Conservation (phyloP, 2,797 vertebrate genomes). For the Oreochromis mossambicus region DNA sequence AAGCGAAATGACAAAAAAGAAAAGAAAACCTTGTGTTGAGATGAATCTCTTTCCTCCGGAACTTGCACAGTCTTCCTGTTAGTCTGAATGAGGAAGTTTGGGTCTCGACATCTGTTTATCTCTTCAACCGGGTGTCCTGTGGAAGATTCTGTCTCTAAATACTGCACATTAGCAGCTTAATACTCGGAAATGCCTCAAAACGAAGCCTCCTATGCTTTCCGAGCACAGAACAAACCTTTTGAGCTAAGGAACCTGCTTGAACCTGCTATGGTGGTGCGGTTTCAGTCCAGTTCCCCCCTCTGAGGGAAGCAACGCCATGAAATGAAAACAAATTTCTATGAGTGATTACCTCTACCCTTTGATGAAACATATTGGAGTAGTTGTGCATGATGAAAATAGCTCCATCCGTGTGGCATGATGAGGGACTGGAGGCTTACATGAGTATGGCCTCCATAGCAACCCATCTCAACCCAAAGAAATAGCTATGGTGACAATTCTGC, state of each 20-base stretch:
- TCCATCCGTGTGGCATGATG: background rate
- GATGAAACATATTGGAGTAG: fast-evolving
- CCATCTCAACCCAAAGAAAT: background rate
- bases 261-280: background rate
- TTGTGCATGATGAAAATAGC: background rate
- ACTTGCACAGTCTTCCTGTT: conserved; percentile 45
- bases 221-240: background rate
- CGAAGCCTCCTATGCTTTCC: background rate
- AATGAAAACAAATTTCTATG: background rate
- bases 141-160: background rate
- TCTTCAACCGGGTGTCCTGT: conserved; percentile 5
- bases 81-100: conserved; percentile 27
- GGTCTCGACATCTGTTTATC: conserved; percentile 41
- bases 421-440: too few species aligned
- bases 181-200: background rate
- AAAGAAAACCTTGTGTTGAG: background rate
- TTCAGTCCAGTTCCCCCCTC: background rate
- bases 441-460: background rate
- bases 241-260: background rate
- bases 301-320: background rate
- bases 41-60: background rate
- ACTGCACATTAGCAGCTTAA: background rate
- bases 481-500: background rate
- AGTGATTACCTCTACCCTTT: background rate
- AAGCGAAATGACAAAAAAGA: background rate